Evolutionary conservation across 2,113 vertebrate species (phyloP).

Genomic region (Pterocles orientalis): DNA sequence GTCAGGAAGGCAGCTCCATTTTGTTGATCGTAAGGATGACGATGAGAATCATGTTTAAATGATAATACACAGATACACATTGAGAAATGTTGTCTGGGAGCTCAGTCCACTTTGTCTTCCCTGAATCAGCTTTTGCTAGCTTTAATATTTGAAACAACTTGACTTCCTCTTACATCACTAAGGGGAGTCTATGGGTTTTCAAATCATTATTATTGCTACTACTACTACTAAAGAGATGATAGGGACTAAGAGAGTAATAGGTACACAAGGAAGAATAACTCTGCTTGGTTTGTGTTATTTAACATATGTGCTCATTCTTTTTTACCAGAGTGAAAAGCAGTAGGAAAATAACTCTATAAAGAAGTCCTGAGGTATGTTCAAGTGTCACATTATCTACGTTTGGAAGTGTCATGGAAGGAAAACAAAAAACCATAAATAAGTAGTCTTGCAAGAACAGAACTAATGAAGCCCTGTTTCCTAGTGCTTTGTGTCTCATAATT

Average conservation of each 20-base stretch:
- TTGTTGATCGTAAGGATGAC: background rate
- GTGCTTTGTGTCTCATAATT: slow-evolving; percentile 40
- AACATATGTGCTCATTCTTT: background rate
- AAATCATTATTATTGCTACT: background rate
- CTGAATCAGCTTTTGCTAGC: background rate
- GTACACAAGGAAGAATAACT: background rate
- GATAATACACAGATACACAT: background rate
- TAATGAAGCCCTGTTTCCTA: slow-evolving; percentile 13
- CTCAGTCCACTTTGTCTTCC: background rate
- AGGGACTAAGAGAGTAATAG: background rate
- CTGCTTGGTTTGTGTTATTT: background rate
- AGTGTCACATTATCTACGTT: background rate
- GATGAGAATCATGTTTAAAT: background rate
- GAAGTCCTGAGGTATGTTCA: background rate
- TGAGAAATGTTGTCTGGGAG: background rate
- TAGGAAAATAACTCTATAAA: background rate
- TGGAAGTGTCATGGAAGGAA: background rate
- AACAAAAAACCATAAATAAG: slow-evolving; percentile 6
- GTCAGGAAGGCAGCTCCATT: background rate
- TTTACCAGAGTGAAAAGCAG: background rate
- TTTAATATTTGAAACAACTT: background rate
- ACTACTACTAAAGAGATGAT: background rate
- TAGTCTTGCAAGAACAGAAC: slow-evolving; percentile 16
- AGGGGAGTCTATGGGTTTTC: background rate
- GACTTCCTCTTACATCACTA: background rate